phyloP scores from a whole-genome alignment of 2,113 vertebrate species.

The Empidonax alnorum region DNA sequence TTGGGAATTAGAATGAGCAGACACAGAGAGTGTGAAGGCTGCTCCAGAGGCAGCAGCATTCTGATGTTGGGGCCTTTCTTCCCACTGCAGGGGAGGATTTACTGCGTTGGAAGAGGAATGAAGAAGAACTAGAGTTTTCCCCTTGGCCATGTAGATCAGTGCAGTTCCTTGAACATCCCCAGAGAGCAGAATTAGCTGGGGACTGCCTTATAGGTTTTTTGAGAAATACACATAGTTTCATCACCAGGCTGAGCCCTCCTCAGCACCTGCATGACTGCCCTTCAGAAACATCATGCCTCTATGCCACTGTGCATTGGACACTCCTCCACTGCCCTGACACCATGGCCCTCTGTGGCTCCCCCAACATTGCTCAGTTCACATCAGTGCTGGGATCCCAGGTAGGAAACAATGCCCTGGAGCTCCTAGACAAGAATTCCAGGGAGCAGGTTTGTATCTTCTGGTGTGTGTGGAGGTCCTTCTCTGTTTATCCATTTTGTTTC shows the following conservation, averaged over 20 bases:
- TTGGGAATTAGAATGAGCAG: background rate
- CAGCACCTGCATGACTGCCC: accelerated
- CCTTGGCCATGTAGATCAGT: accelerated
- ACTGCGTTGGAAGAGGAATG: background rate
- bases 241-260: background rate
- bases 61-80: background rate
- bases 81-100: background rate
- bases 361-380: accelerated
- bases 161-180: background rate
- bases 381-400: background rate
- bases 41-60: background rate
- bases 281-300: background rate
- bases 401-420: background rate
- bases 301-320: accelerated
- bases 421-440: background rate
- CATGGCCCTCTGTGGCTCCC: accelerated
- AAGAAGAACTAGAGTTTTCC: background rate
- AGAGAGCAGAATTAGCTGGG: background rate
- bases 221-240: background rate
- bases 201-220: background rate
- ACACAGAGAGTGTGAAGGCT: background rate
- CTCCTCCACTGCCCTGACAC: background rate
- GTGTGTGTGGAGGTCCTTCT: accelerated
- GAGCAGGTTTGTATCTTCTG: background rate
- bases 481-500: background rate